These are phyloP conservation scores for Acyrthosiphon pisum DNA, from an alignment of 1,140 invertebrate genomes.

Conservation along the genomic window DNA sequence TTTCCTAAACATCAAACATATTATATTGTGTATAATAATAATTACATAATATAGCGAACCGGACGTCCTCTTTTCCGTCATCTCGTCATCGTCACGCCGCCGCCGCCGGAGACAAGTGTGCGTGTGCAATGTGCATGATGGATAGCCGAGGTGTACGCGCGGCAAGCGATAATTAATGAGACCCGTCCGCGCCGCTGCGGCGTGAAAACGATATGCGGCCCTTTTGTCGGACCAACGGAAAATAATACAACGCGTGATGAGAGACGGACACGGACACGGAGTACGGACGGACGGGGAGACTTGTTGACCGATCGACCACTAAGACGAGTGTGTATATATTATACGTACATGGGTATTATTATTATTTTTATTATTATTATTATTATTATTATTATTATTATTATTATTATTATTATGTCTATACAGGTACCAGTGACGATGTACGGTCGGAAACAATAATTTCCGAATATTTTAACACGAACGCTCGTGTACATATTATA, in stretches of 20 bases:
- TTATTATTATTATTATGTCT: slow-evolving; percentile 11
- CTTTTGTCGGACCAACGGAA: slow-evolving; percentile 28
- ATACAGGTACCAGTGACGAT: background rate
- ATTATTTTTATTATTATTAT: background rate
- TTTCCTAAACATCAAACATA: background rate
- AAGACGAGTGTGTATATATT: background rate
- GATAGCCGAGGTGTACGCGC: background rate
- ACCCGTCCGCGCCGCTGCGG: background rate
- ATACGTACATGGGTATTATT: background rate
- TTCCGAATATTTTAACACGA: slow-evolving; percentile 55
- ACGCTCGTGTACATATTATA: background rate
- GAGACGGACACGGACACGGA: background rate
- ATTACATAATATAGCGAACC: background rate
- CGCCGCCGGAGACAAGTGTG: too few species aligned
- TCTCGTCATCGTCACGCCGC: background rate
- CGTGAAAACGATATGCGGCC: slow-evolving; percentile 37
- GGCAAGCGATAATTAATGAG: slow-evolving; percentile 38
- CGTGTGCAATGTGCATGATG: slow-evolving; percentile 14
- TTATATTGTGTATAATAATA: background rate
- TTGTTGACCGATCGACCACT: slow-evolving; percentile 34
- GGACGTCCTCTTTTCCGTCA: background rate
- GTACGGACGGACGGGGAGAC: slow-evolving; percentile 2
- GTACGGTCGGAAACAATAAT: slow-evolving; percentile 40
- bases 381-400: slow-evolving; percentile 38
- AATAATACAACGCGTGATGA: background rate